Evolutionary conservation across 2,797 vertebrate species (phyloP).

Genomic region (Borostomias antarcticus): DNA sequence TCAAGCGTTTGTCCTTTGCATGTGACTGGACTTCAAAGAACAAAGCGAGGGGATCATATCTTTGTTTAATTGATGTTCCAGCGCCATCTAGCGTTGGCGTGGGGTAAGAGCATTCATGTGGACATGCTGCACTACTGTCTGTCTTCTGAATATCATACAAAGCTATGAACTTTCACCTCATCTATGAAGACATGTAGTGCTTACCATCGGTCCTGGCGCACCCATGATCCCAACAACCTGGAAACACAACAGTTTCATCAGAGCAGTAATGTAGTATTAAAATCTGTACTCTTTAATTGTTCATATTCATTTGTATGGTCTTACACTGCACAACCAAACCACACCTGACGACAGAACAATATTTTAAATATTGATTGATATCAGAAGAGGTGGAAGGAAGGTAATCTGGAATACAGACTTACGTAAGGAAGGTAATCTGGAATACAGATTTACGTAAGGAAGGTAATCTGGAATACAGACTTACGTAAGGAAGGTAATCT

Average conservation of each 20-base stretch:
- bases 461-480: no score
- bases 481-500: no score
- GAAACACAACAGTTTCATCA: conserved; percentile 12
- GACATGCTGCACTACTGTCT: not conserved
- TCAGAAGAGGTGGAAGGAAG: no score
- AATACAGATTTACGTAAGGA: no score
- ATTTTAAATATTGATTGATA: not conserved
- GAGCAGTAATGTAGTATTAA: not conserved
- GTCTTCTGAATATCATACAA: not conserved
- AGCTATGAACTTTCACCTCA: not conserved
- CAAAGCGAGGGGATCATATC: not conserved
- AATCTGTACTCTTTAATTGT: not conserved
- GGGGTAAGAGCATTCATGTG: no score
- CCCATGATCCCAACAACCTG: conserved; percentile 90
- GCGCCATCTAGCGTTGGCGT: conserved; percentile 4
- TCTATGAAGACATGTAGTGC: conserved; percentile 25
- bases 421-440: no score
- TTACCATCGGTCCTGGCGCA: conserved; percentile 81
- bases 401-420: no score
- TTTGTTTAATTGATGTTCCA: not conserved
- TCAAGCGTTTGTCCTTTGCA: no score
- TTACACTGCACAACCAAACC: no score
- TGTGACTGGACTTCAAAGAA: no score
- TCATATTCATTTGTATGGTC: not conserved
- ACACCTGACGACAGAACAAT: no score